Base-by-base conservation (phyloP, 2,888 invertebrate genomes). In the Agriotes lineatus region DNA sequence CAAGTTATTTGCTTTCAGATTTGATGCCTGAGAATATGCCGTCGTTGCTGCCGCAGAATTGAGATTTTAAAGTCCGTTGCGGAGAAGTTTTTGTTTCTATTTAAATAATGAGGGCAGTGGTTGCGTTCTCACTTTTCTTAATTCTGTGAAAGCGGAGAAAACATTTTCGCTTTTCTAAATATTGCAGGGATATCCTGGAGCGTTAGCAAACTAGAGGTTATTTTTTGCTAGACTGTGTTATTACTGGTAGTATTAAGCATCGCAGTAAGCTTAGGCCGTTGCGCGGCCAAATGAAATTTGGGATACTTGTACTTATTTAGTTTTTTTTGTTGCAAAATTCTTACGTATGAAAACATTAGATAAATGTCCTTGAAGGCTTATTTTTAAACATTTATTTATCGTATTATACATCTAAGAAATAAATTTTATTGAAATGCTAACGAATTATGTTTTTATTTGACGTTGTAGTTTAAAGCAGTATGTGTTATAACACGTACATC, bases 161-260 rank as follows among this genome's bases (percentile, higher is more conserved):
- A 22, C 12, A 48, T 48, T 48, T n/a, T 12, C 48, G 22, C 20
- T 48, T 22, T 12, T 48, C 48, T 48, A 20, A 48, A 48, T 48
- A 25, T 48, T 48, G 22, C 22, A 22, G n/a, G 48, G 22, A 22
- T 48, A 48, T 48, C 48, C 25, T 48, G 12, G 22, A 12, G 25
- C 48, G 22, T 48, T 20, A 48, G 22, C 12, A 22, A 48, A 22
- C 22, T 48, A 48, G 22, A 48, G 22, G 12, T 48, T 22, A 48
- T 22, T 48, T 45, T 25, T 48, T 48, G 22, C 12, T 48, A 48
- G 6, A 7, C 12, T 22, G 10, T 6, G 20, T 48, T 48, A 48
- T 45, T 20, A 9, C 10, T 45, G 20, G 5, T 20, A 19, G 5
- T 48, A 14, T 48, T n/a, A 48, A 6, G 22, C 22, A 22, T 22